Base-by-base conservation (phyloP, 2,888 invertebrate species). In the Hymenopus coronatus region DNA sequence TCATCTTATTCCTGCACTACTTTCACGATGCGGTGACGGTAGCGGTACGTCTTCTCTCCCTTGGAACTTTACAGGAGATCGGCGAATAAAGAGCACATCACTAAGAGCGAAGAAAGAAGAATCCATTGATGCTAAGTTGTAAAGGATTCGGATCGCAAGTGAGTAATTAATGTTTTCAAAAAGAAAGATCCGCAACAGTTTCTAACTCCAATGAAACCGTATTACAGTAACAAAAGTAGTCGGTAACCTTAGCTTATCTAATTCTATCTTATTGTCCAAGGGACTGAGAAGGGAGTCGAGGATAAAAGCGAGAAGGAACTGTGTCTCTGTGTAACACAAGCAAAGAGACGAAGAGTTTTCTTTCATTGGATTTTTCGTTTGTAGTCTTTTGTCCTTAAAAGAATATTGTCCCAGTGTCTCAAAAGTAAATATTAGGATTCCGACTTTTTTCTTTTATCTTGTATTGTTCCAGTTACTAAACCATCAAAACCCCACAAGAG, bases 301-400 rank as follows among this genome's bases (percentile, higher is more conserved):
- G 27, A 85, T 46, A 33, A 46, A 85, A 33, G 27, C 40, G 30
- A 85, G 46, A 28, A 82, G 82, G 81, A 88, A 88, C 40, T n/a
- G 28, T 84, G 30, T 84, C 84, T 30, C 84, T 88, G 85, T 88
- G 84, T 85, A 81, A 84, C 87, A 87, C 87, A 87, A 87, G 87
- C 82, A 82, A n/a, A 33, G 82, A 81, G 84, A 84, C 25, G 28
- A 85, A 46, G 28, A n/a, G 27, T 82, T 88, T 82, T 88, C 84
- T 88, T 88, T 84, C 84, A 81, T 88, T 88, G 84, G 70, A 84
- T 88, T 88, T 84, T 84, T 84, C 82, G 30, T 88, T 83, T 84
- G 85, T 85, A 85, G 88, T 33, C 88, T 84, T 88, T 88, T 88
- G 88, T 88, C 84, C 85, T 88, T 88, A 88, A 88, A 88, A 82